Base-by-base conservation (phyloP, 2,797 vertebrate genomes). In the Gephyroberyx darwinii region DNA sequence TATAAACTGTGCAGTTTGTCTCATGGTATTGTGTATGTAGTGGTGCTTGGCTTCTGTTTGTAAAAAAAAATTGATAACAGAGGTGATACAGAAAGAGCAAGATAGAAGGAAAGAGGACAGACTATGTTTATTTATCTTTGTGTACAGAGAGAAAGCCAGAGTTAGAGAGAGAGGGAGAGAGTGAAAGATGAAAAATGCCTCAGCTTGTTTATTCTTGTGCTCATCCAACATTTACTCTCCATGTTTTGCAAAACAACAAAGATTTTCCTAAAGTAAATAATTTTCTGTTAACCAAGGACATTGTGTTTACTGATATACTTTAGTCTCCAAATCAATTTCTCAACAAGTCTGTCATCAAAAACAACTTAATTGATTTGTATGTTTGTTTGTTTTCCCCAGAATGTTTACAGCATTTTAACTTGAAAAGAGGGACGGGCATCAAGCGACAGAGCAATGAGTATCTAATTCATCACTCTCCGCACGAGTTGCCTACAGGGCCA, bases 381-480 rank as follows among this genome's bases (percentile, higher is more conserved):
- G 81, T 88, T 82, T 91, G 83, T 90, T 87, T 88, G 81, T 90
- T 84, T 86, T 78, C 80, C 62, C 63, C 67, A 14, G 67, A 81
- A 85, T 70, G 71, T 90, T 89, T 86, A 73, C 78, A 65, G 83
- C 64, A 74, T 88, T 84, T 86, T 86, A 73, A 74, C 80, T 81
- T 65, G 72, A 84, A 85, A 84, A 83, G 66, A 86, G 76, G 78
- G 86, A 88, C 84, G 82, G 74, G 59, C 84, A 88, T 91, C 67
- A 85, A 90, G 85, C 86, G 75, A 79, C 88, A 71, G 72, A 88
- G 86, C 91, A 92, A 93, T 92, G 92, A 92, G 89, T 86, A 88
- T 90, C 89, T 91, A 91, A 94, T 94, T 93, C 93, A 94, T 94
- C 93, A 94, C 90, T 86, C 89, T 83, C 79, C 65, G 89, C 91